These are phyloP conservation scores for Baronia brevicornis DNA, from an alignment of 2,888 invertebrate species.

Conservation along the genomic window DNA sequence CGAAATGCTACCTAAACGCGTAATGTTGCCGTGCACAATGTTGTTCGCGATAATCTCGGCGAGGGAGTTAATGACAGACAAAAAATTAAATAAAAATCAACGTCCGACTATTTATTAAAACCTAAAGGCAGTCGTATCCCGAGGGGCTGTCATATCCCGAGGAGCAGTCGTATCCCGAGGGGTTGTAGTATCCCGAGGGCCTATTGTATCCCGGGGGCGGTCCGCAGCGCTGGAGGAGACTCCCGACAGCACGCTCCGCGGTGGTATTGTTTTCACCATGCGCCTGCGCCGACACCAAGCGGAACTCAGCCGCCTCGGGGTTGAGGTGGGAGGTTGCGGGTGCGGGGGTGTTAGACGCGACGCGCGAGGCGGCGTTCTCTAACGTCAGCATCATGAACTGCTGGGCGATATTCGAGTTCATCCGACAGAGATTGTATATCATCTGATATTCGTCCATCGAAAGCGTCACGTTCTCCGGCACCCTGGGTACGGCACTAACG, in stretches of 20 bases:
- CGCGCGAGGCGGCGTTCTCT: constrained; percentile 33
- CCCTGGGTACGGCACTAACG: constrained; percentile 3
- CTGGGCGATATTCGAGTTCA: constrained; percentile 40
- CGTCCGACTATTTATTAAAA: no score
- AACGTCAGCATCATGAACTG: constrained; percentile 43
- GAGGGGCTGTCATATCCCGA: no score
- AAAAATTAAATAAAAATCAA: no score
- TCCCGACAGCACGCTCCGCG: background rate
- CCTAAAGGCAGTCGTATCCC: no score
- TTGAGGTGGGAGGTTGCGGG: constrained; percentile 5
- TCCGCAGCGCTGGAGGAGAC: no score
- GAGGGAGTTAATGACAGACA: no score
- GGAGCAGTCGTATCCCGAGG: constrained; percentile 9
- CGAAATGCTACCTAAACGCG: no score
- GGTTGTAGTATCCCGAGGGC: constrained; percentile 14
- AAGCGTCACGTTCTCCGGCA: constrained; percentile 26
- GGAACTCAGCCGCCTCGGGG: constrained; percentile 14
- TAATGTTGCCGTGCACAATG: no score
- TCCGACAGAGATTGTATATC: constrained; percentile 32
- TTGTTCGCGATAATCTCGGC: no score
- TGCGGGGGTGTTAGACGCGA: constrained; percentile 12
- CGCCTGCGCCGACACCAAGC: constrained; percentile 2
- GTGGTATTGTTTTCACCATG: no score
- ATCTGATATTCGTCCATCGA: constrained; percentile 37
- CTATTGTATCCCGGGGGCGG: no score